phyloP scores from a whole-genome alignment of 2,888 invertebrate genomes.

The Tupiocoris notatus region DNA sequence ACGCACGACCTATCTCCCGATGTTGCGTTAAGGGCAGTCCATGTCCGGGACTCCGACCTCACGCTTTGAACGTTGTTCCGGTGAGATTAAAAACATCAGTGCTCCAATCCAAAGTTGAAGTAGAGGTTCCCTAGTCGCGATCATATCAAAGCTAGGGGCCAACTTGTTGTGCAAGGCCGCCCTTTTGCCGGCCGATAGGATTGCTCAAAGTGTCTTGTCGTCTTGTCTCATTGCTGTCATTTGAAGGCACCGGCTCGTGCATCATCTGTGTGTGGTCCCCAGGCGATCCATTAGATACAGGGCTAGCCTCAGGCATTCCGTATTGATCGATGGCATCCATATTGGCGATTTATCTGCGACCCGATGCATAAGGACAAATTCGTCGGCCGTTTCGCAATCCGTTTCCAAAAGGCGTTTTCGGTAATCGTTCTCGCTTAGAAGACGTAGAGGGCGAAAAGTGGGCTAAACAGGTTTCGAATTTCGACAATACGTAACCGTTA shows the following conservation, averaged over 20 bases:
- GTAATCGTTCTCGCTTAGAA: too few species aligned
- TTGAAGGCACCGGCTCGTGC: constrained; percentile 32
- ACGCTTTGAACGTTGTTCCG: constrained; percentile 20
- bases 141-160: constrained; percentile 18
- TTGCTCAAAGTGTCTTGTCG: constrained; percentile 35
- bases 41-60: constrained; percentile 13
- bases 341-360: constrained; percentile 32
- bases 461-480: too few species aligned
- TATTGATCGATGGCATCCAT: constrained; percentile 37
- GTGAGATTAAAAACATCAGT: not conserved
- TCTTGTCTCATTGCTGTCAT: constrained; percentile 40
- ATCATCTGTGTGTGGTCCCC: constrained; percentile 39
- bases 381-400: too few species aligned
- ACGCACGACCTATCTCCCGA: not conserved
- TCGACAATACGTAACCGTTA: too few species aligned
- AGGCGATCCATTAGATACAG: constrained; percentile 24
- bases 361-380: not conserved
- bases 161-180: constrained; percentile 32
- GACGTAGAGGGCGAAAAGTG: too few species aligned
- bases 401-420: too few species aligned
- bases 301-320: not conserved
- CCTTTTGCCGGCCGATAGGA: constrained; percentile 11
- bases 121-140: constrained; percentile 2
- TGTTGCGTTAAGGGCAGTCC: not conserved
- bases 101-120: not conserved